These are phyloP conservation scores for Nemotelus pantherinus DNA, from an alignment of 2,888 invertebrate species.

Conservation along the genomic window DNA sequence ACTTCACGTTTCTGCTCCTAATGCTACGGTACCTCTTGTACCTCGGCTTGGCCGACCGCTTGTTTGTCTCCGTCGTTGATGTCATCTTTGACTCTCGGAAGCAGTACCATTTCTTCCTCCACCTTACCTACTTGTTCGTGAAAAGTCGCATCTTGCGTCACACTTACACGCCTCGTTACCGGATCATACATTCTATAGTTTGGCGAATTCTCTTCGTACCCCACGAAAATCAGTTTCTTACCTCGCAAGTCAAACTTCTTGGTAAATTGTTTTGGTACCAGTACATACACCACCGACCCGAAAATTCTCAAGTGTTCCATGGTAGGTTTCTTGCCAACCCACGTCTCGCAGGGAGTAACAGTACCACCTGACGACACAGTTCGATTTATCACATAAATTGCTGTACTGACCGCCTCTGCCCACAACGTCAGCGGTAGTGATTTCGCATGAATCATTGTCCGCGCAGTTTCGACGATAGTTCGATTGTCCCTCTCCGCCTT, in stretches of 20 bases:
- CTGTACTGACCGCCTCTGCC: not conserved
- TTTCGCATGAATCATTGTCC: not conserved
- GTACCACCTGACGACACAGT: not conserved
- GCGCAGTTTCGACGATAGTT: not conserved
- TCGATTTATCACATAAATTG: not conserved
- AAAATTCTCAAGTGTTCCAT: not conserved
- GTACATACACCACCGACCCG: not conserved
- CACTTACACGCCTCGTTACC: not conserved
- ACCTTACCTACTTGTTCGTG: not conserved
- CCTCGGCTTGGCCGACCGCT: too few relatives aligned
- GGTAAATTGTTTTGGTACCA: too few relatives aligned
- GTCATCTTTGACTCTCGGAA: too few relatives aligned
- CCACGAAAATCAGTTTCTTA: not conserved
- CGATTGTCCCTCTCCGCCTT: not conserved
- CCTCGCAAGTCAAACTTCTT: not conserved
- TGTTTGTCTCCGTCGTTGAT: too few relatives aligned
- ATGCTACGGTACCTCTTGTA: too few relatives aligned
- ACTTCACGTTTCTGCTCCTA: too few relatives aligned
- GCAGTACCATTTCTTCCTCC: not conserved
- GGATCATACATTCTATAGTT: too few relatives aligned
- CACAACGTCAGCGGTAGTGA: not conserved
- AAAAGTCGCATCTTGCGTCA: not conserved
- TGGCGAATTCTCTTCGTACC: too few relatives aligned
- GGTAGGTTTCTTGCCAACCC: not conserved
- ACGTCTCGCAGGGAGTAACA: not conserved